phyloP scores from a whole-genome alignment of 2,113 vertebrate species.

The Ranitomeya variabilis region DNA sequence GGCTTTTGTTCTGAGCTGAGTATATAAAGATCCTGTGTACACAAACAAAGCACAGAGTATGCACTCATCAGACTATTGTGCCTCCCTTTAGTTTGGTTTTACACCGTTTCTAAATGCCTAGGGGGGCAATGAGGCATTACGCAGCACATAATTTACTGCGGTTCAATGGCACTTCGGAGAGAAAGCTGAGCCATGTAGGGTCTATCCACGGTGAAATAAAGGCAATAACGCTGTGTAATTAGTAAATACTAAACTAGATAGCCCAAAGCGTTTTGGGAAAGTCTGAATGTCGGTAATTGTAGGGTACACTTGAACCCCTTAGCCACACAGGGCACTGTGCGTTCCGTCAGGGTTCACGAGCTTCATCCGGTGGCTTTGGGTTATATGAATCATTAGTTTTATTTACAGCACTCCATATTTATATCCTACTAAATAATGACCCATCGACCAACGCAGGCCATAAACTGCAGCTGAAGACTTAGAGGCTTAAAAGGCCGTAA shows the following conservation, averaged over 20 bases:
- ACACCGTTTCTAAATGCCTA: constrained; percentile 8
- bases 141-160: constrained; percentile 28
- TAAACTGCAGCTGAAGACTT: constrained; percentile 20
- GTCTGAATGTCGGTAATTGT: constrained; percentile 14
- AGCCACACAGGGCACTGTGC: background rate
- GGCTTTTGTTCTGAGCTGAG: background rate
- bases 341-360: background rate
- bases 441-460: background rate
- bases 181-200: constrained; percentile 1
- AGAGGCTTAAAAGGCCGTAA: constrained; percentile 10
- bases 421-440: constrained; percentile 23
- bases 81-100: constrained; percentile 51
- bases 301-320: constrained; percentile 17
- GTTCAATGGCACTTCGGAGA: constrained; percentile 19
- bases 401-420: constrained; percentile 1
- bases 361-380: background rate
- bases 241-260: constrained; percentile 23
- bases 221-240: background rate
- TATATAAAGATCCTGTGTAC: constrained; percentile 17
- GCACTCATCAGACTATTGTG: constrained; percentile 24
- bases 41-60: constrained; percentile 30
- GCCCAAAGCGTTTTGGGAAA: constrained; percentile 13
- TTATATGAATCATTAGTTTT: constrained; percentile 38
- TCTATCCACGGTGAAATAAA: background rate
- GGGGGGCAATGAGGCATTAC: constrained; percentile 26